Evolutionary conservation across 2,888 invertebrate species (phyloP).

Genomic region (Mythimna impura): DNA sequence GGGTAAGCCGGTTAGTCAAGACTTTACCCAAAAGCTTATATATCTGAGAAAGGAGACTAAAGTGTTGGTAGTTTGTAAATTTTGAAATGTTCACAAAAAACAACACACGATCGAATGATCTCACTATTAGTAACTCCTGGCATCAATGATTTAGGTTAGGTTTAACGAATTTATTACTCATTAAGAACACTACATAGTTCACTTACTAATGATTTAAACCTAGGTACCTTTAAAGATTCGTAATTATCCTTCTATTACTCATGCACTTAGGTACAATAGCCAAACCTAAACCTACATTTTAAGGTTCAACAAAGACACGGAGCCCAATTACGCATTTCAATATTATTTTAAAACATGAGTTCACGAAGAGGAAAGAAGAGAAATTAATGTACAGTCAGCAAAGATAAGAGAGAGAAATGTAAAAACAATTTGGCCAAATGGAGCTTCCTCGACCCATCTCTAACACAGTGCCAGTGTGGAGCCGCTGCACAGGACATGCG

Average conservation of each 20-base stretch:
- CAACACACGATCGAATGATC: slow-evolving; percentile 29
- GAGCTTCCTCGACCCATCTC: no score
- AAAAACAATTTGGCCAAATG: no score
- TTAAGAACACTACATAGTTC: no score
- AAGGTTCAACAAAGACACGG: slow-evolving; percentile 14
- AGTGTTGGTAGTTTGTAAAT: no score
- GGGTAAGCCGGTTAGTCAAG: no score
- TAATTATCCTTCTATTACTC: background rate
- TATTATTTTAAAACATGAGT: background rate
- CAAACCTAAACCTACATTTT: background rate
- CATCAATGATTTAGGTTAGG: background rate
- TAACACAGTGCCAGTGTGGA: no score
- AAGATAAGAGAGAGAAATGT: no score
- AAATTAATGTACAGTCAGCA: background rate
- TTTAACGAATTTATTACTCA: no score
- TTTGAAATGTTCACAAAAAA: background rate
- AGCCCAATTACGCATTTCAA: slow-evolving; percentile 22
- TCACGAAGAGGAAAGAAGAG: background rate
- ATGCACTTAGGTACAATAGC: background rate
- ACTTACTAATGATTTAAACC: background rate
- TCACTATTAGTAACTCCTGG: slow-evolving; percentile 16
- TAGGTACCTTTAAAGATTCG: background rate
- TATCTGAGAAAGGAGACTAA: no score
- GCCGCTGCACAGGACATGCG: no score
- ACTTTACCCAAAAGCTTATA: no score